Base-by-base conservation (phyloP, 2,797 vertebrate species). In the Chaetodon trifasciatus region DNA sequence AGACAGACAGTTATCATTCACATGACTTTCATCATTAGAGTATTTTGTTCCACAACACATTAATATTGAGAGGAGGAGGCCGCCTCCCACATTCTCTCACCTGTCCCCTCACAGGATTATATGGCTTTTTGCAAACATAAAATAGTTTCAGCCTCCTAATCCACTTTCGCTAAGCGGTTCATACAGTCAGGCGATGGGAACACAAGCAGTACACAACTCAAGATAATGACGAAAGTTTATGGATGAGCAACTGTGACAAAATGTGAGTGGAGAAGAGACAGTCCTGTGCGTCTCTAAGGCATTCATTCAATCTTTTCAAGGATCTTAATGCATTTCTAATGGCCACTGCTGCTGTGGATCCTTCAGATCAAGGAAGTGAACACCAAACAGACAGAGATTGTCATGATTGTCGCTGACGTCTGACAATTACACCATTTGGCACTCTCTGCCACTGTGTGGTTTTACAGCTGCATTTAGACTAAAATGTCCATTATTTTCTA, bases 91-190 rank as follows among this genome's bases (percentile, higher is more conserved):
- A 80, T 81, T 82, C 67, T 76, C 70, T 71, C 53, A 52, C 52
- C 58, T 73, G 74, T 23, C 71, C 50, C 40, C 67, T 77, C 72
- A 80, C 66, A 77, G 62, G 78, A 46, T 69, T 49, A 56, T 91
- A 91, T 93, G 91, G 91, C 90, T 93, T 92, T 72, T 85, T 66
- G 44, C 74, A 56, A 85, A 88, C 77, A 68, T 62, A 15, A 72
- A 71, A 68, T 58, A 4, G 46, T 69, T 79, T 68, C 2, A 66
- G 52, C 39, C 78, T 85, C 75, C 73, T n/a, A 4, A 57, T 68
- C 40, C 68, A 73, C 24, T 52, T 46, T 3, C 66, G 32, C 21
- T 19, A 21, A 35, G 9, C 0, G 6, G 46, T 47, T 56, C 69
- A 68, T 23, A 64, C 73, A 76, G 66, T 68, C 70, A 24, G 62